Evolutionary conservation across 92 coral and sea anemone species (phyloP), one percentile per base, ranked within the genome.

Genomic region (Porites cylindrica): DNA sequence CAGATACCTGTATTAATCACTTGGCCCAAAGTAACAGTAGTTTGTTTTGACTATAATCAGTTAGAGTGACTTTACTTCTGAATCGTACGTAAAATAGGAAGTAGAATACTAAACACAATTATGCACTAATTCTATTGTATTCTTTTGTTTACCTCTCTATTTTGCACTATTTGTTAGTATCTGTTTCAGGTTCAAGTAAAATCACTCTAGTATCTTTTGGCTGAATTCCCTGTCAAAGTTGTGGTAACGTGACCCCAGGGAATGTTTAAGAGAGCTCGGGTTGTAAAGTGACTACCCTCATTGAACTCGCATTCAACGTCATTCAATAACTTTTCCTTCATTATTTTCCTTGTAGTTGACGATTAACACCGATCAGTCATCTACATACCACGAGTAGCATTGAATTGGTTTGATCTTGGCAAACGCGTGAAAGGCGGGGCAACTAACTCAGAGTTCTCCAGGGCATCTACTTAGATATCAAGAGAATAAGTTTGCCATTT

Each of bases 321-420:
- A 32, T 0, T 32, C 4, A 32, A 32, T 4, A 60, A 67, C 58
- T 53, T 20, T 64, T 52, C 32, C 53, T 8, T 17, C 9, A 53
- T 53, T 52, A 10, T 11, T 53, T 24, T 53, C 76, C 84, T 67
- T 80, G 75, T 24, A 67, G 76, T 80, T 80, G 76, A 52, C 75
- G 84, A 80, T 75, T 66, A 80, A 52, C 84, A 80, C 32, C 64
- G 64, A 67, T 32, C 65, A 80, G 65, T 80, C 75, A 14, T 80
- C 72, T 43, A 21, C 43, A 13, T 75, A 80, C 84, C 8, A 68
- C 5, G 16, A 14, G 29, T 13, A 21, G 66, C 76, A 80, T 17
- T 14, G 64, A 80, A 80, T 17, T 80, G 84, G 75, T 51, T 21
- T 66, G 17, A 17, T 23, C 13, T 52, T 80, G 10, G 21, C 14